Evolutionary conservation across 2,888 invertebrate species (phyloP).

Genomic region (Trimorus sp.): DNA sequence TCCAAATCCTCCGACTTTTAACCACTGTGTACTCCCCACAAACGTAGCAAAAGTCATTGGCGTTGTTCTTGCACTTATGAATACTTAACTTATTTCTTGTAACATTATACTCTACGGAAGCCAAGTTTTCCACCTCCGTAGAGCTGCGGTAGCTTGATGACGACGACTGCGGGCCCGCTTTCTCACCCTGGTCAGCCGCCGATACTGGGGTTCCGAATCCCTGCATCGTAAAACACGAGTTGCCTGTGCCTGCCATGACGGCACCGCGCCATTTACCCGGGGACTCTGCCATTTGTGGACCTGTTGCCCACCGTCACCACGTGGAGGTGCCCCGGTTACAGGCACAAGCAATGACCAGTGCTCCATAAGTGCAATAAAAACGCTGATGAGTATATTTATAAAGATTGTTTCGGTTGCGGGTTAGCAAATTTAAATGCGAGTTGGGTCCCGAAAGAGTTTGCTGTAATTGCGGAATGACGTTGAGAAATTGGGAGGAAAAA

Average conservation of each 20-base stretch:
- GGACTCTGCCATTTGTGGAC: neutral
- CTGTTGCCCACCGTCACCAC: too few species aligned
- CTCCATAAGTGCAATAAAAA: too few species aligned
- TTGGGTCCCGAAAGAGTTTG: too few species aligned
- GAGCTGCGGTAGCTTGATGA: neutral
- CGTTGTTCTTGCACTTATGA: slow-evolving; percentile 21
- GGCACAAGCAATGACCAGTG: too few species aligned
- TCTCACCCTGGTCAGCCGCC: slow-evolving; percentile 14
- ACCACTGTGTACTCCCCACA: slow-evolving; percentile 32
- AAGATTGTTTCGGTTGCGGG: too few species aligned
- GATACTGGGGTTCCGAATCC: slow-evolving; percentile 15
- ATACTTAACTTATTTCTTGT: neutral
- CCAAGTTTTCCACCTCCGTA: slow-evolving; percentile 3
- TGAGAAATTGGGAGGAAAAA: too few species aligned
- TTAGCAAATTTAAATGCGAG: too few species aligned
- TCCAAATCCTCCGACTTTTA: slow-evolving; percentile 15
- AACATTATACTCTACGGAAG: neutral
- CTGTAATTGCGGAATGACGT: too few species aligned
- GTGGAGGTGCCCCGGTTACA: too few species aligned
- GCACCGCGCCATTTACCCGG: neutral
- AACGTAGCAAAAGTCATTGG: slow-evolving; percentile 24
- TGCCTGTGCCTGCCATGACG: neutral
- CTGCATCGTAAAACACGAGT: slow-evolving; percentile 6
- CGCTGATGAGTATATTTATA: too few species aligned
- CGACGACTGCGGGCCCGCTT: slow-evolving; percentile 19